phyloP scores from a whole-genome alignment of 2,113 vertebrate species.

The Puma concolor region DNA sequence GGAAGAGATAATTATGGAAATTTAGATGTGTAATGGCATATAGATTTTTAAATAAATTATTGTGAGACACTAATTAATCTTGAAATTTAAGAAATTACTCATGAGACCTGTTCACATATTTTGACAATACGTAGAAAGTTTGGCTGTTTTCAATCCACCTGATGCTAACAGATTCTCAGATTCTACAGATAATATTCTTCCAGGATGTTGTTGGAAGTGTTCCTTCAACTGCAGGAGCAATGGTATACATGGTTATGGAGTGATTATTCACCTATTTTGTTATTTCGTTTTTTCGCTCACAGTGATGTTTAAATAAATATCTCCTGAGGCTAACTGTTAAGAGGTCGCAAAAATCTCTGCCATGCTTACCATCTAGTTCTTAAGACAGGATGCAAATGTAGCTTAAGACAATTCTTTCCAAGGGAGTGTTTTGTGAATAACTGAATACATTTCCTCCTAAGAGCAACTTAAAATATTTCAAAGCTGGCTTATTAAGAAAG shows the following conservation, averaged over 20 bases:
- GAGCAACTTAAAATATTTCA: slow-evolving; percentile 77
- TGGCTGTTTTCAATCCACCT: background rate
- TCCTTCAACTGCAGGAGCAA: background rate
- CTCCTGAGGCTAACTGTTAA: slow-evolving; percentile 41
- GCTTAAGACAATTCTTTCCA: slow-evolving; percentile 15
- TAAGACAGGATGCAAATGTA: background rate
- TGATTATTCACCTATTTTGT: background rate
- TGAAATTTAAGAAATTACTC: slow-evolving; percentile 40
- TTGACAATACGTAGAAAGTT: background rate
- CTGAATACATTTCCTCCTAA: slow-evolving; percentile 55
- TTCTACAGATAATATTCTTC: slow-evolving; percentile 14
- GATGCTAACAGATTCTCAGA: background rate
- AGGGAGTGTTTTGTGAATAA: slow-evolving; percentile 64
- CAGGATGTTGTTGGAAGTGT: background rate
- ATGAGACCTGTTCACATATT: background rate
- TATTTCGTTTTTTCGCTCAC: slow-evolving; percentile 53
- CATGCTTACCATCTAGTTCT: slow-evolving; percentile 27
- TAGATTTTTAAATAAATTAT: slow-evolving; percentile 52
- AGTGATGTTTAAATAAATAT: slow-evolving; percentile 27
- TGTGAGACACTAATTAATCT: slow-evolving; percentile 55
- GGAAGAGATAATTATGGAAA: background rate
- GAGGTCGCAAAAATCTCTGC: slow-evolving; percentile 51
- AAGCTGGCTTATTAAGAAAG: slow-evolving; percentile 66
- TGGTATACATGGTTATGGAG: background rate
- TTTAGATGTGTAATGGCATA: background rate